phyloP scores from a whole-genome alignment of 2,113 vertebrate genomes.

The Elephantulus edwardii region DNA sequence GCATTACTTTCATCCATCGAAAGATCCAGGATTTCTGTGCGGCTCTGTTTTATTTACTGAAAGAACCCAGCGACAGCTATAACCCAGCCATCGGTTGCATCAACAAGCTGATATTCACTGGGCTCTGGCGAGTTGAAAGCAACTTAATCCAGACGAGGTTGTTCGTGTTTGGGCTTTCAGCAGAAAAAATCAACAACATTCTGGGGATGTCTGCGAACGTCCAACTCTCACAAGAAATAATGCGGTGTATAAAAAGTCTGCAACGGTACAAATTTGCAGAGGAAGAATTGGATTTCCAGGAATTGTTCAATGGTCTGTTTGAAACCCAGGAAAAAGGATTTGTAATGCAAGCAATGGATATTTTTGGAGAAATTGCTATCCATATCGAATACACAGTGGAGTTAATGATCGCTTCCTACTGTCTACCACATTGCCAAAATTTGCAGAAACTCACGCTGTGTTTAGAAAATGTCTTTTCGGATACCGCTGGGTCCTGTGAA shows the following conservation, averaged over 20 bases:
- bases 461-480: not conserved
- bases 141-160: not conserved
- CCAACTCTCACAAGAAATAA: not conserved
- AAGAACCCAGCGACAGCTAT: not conserved
- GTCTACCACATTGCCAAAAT: not conserved
- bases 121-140: rapidly evolving
- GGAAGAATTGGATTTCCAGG: rapidly evolving
- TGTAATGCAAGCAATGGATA: not conserved
- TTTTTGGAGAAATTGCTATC: not conserved
- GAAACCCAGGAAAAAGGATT: slow-evolving; percentile 41
- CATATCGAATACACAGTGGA: not conserved
- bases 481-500: not conserved
- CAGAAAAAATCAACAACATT: rapidly evolving
- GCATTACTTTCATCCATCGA: slow-evolving; percentile 49
- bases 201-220: not conserved
- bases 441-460: slow-evolving; percentile 11
- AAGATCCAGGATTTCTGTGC: slow-evolving; percentile 68
- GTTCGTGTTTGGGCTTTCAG: slow-evolving; percentile 48
- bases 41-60: slow-evolving; percentile 38
- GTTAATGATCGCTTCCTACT: not conserved
- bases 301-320: not conserved
- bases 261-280: rapidly evolving
- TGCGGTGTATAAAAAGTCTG: not conserved
- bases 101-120: not conserved
- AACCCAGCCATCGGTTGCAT: not conserved